Conservation (phyloP, 2,797 vertebrate species). For the Urophycis tenuis region DNA sequence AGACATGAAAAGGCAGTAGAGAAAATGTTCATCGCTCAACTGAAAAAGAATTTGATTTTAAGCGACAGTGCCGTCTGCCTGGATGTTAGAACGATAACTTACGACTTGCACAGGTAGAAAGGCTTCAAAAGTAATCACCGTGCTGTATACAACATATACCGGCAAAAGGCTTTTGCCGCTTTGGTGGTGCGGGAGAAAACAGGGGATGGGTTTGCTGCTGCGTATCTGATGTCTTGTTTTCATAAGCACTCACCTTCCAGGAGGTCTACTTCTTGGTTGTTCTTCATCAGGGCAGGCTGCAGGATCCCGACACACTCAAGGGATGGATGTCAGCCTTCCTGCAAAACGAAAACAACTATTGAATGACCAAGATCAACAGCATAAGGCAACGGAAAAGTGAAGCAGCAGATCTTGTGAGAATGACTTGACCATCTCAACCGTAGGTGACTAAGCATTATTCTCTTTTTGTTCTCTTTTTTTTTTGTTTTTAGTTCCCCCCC, state of each 20-base stretch:
- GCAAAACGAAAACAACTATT: conserved; percentile 36
- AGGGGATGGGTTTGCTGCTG: conserved; percentile 13
- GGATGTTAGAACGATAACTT: neutral
- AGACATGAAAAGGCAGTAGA: neutral
- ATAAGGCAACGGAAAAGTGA: neutral
- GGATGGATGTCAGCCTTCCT: conserved; percentile 52
- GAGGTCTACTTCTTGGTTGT: conserved; percentile 52
- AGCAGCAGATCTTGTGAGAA: neutral
- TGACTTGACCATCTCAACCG: neutral
- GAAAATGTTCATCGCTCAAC: no score
- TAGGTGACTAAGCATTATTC: neutral
- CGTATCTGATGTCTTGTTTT: conserved; percentile 36
- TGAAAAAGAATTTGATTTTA: neutral
- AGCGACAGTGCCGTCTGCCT: neutral
- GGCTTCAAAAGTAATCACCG: neutral
- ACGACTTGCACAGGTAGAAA: neutral
- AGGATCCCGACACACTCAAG: conserved; percentile 43
- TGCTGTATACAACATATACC: neutral
- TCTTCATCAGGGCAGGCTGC: conserved; percentile 54
- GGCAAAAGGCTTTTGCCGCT: neutral
- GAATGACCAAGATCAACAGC: conserved; percentile 7
- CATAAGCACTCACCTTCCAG: conserved; percentile 55
- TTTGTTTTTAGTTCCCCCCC: no score
- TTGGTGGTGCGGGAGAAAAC: conserved; percentile 13
- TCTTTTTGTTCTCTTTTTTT: neutral